Evolutionary conservation across 2,113 vertebrate species (phyloP).

Genomic region (Indicator maculatus): DNA sequence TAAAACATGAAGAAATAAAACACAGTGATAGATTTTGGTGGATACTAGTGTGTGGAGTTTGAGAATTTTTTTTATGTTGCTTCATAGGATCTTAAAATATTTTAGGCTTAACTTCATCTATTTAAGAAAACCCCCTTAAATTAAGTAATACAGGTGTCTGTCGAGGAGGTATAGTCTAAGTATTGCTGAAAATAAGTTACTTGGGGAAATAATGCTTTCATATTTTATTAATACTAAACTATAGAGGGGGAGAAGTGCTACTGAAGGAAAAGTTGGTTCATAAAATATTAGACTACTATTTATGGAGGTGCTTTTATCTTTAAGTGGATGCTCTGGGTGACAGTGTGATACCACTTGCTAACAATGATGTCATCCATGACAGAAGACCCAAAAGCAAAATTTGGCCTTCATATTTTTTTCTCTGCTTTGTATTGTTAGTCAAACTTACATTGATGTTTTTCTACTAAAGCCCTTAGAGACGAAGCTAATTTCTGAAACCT

Average conservation of each 20-base stretch:
- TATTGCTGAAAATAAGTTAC: background rate
- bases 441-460: slow-evolving; percentile 8
- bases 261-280: background rate
- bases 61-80: background rate
- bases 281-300: background rate
- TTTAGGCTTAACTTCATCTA: background rate
- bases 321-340: background rate
- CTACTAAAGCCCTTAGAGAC: slow-evolving; percentile 90
- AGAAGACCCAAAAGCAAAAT: background rate
- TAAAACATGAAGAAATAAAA: background rate
- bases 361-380: background rate
- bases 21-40: background rate
- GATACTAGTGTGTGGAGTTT: background rate
- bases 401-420: background rate
- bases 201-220: background rate
- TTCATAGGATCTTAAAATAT: background rate
- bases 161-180: background rate
- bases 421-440: background rate
- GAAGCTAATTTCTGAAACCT: slow-evolving; percentile 91
- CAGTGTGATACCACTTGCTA: background rate
- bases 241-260: background rate
- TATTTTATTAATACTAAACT: background rate
- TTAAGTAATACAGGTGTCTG: background rate
- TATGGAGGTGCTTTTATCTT: background rate
- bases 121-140: rapidly evolving